Base-by-base conservation (phyloP, 2,113 vertebrate genomes). In the Nanger granti region DNA sequence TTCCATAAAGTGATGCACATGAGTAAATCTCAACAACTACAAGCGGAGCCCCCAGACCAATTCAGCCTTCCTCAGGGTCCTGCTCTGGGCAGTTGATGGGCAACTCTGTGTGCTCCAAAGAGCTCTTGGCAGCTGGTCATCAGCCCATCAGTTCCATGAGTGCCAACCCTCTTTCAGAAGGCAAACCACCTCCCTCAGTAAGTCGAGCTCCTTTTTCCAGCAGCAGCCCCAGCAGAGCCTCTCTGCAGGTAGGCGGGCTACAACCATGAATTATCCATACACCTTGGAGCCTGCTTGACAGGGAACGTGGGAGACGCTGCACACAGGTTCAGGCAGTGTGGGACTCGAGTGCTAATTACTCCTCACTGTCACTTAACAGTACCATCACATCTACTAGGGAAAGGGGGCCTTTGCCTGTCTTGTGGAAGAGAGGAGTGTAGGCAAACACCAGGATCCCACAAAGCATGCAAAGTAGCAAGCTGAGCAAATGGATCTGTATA, bases 331-430 rank as follows among this genome's bases (percentile, higher is more conserved):
- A 76, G 93, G 86, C 94, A 4, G 57, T 24, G 62, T 28, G 92
- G 83, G 76, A n/a, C 76, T 82, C 5, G 1, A n/a, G 47, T 84
- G 95, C 95, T 97, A 94, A 97, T 97, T 84, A 95, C 66, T 26
- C 44, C 93, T 96, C 92, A 22, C 95, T 97, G 96, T 96, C 96
- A 96, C 93, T 96, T 86, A 89, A 83, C 87, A 29, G n/a, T 26
- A 4, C 60, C 80, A 49, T 66, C 95, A 44, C 87, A 62, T 73
- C 59, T 47, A 55, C 85, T 24, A 15, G 31, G 64, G 94, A 49
- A 34, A 10, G 4, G 34, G 62, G 47, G 80, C 37, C 91, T 26
- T 66, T 24, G 22, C 60, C 73, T 69, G 84, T 54, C 88, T 76
- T 6, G 0, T 13, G 3, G 89, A 66, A 29, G 73, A n/a, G 49